These are phyloP conservation scores for Apodemus speciosus DNA, from an alignment of 2,113 vertebrate species.

Conservation along the genomic window DNA sequence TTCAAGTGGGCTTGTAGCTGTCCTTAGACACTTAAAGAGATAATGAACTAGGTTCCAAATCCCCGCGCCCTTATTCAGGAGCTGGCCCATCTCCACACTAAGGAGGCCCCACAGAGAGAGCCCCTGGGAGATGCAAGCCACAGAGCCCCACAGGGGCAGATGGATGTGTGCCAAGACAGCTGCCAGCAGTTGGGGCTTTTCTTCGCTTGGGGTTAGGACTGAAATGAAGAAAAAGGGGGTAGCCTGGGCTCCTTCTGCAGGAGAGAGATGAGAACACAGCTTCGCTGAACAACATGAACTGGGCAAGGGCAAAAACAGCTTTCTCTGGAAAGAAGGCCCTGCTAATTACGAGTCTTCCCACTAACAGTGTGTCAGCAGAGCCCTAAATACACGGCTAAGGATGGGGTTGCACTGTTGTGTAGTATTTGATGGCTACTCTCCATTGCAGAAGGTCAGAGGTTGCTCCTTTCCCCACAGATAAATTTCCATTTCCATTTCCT, in stretches of 20 bases:
- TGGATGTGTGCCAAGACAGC: not conserved
- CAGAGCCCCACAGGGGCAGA: not conserved
- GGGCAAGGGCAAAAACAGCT: not conserved
- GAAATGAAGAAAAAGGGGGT: not conserved
- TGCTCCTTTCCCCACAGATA: constrained; percentile 1
- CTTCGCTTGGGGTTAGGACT: not conserved
- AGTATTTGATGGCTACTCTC: not conserved
- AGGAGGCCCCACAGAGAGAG: not conserved
- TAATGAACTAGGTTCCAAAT: not conserved
- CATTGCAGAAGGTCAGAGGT: not conserved
- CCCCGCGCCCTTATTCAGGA: not conserved
- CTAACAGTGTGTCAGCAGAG: not conserved
- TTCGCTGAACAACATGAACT: not conserved
- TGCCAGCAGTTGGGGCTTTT: not conserved
- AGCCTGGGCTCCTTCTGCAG: not conserved
- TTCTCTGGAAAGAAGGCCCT: not conserved
- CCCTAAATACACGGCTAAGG: not conserved
- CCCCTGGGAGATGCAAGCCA: not conserved
- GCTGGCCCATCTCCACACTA: not conserved
- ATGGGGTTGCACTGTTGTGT: not conserved
- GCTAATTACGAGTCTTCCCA: not conserved
- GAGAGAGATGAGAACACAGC: not conserved
- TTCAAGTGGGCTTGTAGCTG: not conserved
- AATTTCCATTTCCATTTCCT: constrained; percentile 64
- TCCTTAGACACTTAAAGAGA: not conserved